Evolutionary conservation across 2,888 invertebrate species (phyloP).

Genomic region (Eristalis pertinax): DNA sequence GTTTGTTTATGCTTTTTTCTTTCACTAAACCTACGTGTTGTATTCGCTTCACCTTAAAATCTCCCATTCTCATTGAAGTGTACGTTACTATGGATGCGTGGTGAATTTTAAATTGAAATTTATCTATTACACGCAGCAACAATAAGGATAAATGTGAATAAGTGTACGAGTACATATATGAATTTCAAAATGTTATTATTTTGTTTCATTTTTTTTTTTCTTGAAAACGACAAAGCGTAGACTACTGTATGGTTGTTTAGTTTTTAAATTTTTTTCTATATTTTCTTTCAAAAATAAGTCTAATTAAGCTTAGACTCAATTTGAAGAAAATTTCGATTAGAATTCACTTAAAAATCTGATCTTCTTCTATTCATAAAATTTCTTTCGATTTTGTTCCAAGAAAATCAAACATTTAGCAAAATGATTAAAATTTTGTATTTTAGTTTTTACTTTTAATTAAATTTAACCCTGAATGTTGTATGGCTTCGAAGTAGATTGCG

Average conservation of each 20-base stretch:
- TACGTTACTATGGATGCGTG: background rate
- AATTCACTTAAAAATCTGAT: slow-evolving; percentile 50
- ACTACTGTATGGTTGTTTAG: background rate
- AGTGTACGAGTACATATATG: slow-evolving; percentile 2
- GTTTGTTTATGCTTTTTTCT: slow-evolving; percentile 2
- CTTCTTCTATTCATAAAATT: slow-evolving; percentile 58
- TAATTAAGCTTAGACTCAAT: slow-evolving; percentile 60
- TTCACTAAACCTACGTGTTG: background rate
- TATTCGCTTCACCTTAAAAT: background rate
- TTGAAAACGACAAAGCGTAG: background rate
- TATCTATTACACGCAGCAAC: slow-evolving; percentile 26
- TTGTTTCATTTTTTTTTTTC: slow-evolving; percentile 1
- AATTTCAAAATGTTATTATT: slow-evolving; percentile 1
- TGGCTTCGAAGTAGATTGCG: slow-evolving; percentile 52
- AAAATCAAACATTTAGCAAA: slow-evolving; percentile 56
- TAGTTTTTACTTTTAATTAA: slow-evolving; percentile 13
- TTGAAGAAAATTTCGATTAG: slow-evolving; percentile 66
- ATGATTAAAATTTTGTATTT: slow-evolving; percentile 2
- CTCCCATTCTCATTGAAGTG: background rate
- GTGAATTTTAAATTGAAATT: background rate
- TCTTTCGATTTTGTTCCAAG: slow-evolving; percentile 66
- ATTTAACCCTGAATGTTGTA: slow-evolving; percentile 70
- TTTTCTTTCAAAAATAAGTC: slow-evolving; percentile 59
- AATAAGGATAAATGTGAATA: slow-evolving; percentile 11
- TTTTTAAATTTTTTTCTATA: background rate